Percentiles rank a stretch among this genome's conserved stretches.
These are phyloP conservation scores for Eustalomyia histrio DNA, from an alignment of 2,888 invertebrate genomes.

Conservation along the genomic window DNA sequence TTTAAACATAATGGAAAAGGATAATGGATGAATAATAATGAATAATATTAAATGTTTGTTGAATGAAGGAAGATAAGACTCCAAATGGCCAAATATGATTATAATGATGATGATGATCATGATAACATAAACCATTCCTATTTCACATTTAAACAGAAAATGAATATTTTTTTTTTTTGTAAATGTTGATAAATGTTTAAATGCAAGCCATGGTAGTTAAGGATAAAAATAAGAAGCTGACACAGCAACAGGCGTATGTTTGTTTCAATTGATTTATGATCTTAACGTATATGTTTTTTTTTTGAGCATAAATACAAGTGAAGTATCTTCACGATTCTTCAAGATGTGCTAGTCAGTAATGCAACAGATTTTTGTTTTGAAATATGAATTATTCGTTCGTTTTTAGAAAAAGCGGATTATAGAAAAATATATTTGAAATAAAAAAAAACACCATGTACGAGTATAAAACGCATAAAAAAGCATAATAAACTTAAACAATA, in stretches of 20 bases:
- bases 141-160: neutral
- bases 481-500: conserved; percentile 28
- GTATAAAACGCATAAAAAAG: conserved; percentile 15
- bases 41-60: neutral
- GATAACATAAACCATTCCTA: neutral
- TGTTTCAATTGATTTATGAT: conserved; percentile 35
- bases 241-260: conserved; percentile 22
- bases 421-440: neutral
- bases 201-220: conserved; percentile 1
- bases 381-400: neutral
- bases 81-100: neutral
- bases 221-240: conserved; percentile 21
- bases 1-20: neutral
- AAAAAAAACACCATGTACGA: conserved; percentile 3
- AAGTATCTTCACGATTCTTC: conserved; percentile 14
- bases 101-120: neutral
- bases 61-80: neutral
- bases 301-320: conserved; percentile 41
- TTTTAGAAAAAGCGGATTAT: neutral
- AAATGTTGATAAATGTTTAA: conserved; percentile 1
- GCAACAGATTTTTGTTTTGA: conserved; percentile 36
- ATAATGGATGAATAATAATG: neutral
- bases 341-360: conserved; percentile 35
- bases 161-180: neutral
- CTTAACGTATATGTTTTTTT: conserved; percentile 20